Conservation (phyloP, 2,113 vertebrate species). For the Dermatemys mawii region DNA sequence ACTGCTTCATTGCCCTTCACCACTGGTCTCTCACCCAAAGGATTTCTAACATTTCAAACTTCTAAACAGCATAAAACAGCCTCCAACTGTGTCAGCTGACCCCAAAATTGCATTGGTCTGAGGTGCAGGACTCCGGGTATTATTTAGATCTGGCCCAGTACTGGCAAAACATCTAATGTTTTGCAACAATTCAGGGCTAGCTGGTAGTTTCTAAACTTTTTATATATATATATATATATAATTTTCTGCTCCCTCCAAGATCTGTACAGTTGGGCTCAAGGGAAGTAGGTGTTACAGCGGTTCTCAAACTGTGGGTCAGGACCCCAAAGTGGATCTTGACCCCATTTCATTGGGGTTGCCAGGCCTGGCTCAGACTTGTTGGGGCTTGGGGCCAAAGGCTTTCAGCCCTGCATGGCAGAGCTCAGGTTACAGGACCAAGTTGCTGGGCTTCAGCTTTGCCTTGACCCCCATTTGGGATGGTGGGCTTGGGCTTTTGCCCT, state of each 20-base stretch:
- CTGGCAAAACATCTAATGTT: not conserved
- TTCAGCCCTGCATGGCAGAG: no score
- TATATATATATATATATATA: no score
- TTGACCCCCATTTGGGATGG: no score
- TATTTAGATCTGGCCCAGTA: not conserved
- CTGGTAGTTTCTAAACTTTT: not conserved
- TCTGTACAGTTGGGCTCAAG: not conserved
- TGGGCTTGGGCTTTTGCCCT: no score
- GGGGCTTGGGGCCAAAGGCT: no score
- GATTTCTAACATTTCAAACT: accelerated
- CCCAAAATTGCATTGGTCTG: not conserved
- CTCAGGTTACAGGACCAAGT: no score
- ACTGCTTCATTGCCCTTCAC: not conserved
- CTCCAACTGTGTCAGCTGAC: not conserved
- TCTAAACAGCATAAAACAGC: not conserved
- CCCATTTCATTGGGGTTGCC: no score
- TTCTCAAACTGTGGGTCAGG: no score
- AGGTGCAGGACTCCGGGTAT: not conserved
- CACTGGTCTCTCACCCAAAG: not conserved
- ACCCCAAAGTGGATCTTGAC: no score
- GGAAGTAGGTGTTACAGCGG: not conserved
- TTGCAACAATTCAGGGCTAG: not conserved
- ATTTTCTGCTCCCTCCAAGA: not conserved
- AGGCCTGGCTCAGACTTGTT: no score
- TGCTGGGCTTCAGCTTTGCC: no score